Base-by-base conservation (phyloP, 2,888 invertebrate genomes). In the Xylota segnis region DNA sequence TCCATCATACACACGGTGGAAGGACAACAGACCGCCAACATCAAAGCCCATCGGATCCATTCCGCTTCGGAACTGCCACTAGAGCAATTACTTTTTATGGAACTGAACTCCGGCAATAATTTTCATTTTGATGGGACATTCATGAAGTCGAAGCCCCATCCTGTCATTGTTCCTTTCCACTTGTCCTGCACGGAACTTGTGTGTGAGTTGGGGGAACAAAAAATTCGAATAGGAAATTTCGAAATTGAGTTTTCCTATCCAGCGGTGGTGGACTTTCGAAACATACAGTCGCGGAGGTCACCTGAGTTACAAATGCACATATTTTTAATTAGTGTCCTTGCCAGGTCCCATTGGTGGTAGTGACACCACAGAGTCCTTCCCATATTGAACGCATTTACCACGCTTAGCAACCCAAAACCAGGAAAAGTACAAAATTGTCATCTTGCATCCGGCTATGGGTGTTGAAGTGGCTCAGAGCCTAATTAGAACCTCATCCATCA, bases 31-130 rank as follows among this genome's bases (percentile, higher is more conserved):
- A 23, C 54, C 40, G 45, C 63, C 50, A 63, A 56, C 71, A 77
- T 59, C 71, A 83, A 66, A 83, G 47, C 54, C 76, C 71, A 52
- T 14, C 32, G 54, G 74, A 81, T 75, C 54, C 54, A 61, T 79
- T 83, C 27, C 63, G 47, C 56, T 56, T 43, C 16, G 32, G 72
- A 68, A 43, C 56, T 63, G 74, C 68, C 61, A 74, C 68, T 68
- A 58, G 63, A 84, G 79, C 83, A 84, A 84, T 84, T 70, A 79
- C 68, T 79, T 84, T 84, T 79, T 84, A 84, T 79, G 79, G 63
- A 74, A 75, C 83, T 75, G 83, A 79, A 79, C 70, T 65, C 63
- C 23, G 63, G 83, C 63, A 79, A 84, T 84, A 84, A 84, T 70
- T 84, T 65, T 84, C 63, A 58, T 79, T 79, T 70, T 68, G 74